These are phyloP conservation scores for Caenorhabditis inopinata DNA, from an alignment of 1,140 invertebrate species.

Conservation along the genomic window DNA sequence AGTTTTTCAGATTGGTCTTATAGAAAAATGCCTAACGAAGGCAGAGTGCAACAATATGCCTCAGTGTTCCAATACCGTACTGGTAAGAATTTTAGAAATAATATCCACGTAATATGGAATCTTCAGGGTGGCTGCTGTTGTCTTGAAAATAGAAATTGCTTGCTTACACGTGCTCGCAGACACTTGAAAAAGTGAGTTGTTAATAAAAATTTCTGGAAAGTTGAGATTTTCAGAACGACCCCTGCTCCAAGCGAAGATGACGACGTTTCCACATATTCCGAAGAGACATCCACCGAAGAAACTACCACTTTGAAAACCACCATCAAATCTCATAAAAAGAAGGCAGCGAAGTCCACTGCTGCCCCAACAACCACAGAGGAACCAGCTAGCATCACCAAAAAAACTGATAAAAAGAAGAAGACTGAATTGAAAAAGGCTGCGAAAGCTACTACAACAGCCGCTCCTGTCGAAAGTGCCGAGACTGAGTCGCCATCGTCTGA, in stretches of 20 bases:
- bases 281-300: neutral
- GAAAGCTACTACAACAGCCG: conserved; percentile 11
- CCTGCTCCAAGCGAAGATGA: neutral
- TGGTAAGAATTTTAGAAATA: neutral
- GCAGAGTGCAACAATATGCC: neutral
- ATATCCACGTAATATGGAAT: neutral
- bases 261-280: neutral
- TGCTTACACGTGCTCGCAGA: neutral
- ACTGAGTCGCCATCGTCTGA: conserved; percentile 22
- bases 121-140: neutral
- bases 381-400: neutral
- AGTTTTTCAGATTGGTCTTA: neutral
- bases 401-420: conserved; percentile 11
- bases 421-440: neutral
- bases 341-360: neutral
- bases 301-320: neutral
- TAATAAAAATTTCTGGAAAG: neutral
- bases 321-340: conserved; percentile 6
- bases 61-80: neutral
- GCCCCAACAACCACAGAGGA: neutral
- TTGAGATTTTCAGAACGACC: neutral
- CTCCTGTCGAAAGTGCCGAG: conserved; percentile 9
- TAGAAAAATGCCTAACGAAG: conserved; percentile 6
- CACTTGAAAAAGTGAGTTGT: neutral
- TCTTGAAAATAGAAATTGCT: neutral